phyloP scores from a whole-genome alignment of 2,888 invertebrate genomes.

The Crematogaster levior region DNA sequence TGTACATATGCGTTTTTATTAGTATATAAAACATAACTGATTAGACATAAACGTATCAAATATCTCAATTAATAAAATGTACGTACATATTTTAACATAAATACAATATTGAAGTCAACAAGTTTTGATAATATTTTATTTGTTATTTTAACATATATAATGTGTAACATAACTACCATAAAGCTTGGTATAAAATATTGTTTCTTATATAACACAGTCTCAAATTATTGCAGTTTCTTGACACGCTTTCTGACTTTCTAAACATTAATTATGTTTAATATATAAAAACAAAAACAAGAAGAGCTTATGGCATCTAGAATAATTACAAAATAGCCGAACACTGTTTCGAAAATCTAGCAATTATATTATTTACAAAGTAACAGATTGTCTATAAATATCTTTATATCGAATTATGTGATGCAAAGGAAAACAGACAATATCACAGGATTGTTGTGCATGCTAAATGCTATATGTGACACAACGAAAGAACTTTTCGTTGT shows the following conservation, averaged over 20 bases:
- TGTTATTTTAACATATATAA: constrained; percentile 39
- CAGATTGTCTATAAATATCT: neutral
- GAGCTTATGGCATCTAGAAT: neutral
- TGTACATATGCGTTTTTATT: constrained; percentile 1
- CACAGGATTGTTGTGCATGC: neutral
- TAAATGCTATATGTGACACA: neutral
- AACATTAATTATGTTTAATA: neutral
- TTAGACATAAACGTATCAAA: neutral
- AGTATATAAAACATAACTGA: neutral
- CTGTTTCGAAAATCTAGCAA: neutral
- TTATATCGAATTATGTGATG: neutral
- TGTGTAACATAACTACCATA: neutral
- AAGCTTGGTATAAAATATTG: constrained; percentile 36
- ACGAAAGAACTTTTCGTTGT: neutral
- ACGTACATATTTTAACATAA: constrained; percentile 52
- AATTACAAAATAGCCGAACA: neutral
- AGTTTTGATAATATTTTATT: constrained; percentile 77
- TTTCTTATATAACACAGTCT: constrained; percentile 1
- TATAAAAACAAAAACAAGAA: neutral
- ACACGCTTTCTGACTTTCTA: neutral
- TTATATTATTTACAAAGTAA: constrained; percentile 6
- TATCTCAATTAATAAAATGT: neutral
- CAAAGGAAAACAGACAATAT: neutral
- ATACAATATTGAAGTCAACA: constrained; percentile 74
- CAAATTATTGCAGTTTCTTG: neutral